A percentile compares a stretch with the other conserved stretches of the same genome.
Conservation (phyloP, 2,113 vertebrate species). For the Phylloscopus whistleri region DNA sequence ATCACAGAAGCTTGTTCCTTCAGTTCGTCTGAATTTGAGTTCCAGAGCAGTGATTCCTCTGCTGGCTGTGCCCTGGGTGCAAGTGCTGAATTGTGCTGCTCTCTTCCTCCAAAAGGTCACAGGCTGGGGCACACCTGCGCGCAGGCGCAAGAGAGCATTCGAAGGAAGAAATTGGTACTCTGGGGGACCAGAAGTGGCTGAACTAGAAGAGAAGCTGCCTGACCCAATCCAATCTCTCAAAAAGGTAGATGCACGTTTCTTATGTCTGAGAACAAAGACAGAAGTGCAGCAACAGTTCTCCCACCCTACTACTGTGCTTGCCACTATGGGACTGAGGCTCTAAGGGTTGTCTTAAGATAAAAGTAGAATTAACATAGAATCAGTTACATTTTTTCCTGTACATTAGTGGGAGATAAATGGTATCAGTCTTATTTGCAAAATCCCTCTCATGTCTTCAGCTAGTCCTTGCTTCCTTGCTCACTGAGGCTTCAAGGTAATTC, state of each 20-base stretch:
- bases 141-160: not conserved
- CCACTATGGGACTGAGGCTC: not conserved
- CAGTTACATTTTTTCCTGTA: not conserved
- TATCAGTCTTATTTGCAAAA: not conserved
- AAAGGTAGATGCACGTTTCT: constrained; percentile 52
- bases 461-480: not conserved
- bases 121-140: not conserved
- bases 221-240: constrained; percentile 24
- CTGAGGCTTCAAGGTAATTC: not conserved
- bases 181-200: constrained; percentile 7
- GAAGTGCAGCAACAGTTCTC: not conserved
- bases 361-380: not conserved
- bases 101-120: constrained; percentile 62
- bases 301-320: not conserved
- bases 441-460: not conserved
- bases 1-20: not conserved
- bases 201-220: constrained; percentile 31
- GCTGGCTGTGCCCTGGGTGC: not conserved
- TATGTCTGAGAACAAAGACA: not conserved
- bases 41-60: not conserved
- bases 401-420: not conserved
- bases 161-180: not conserved
- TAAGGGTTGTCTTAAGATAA: not conserved
- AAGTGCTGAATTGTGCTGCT: constrained; percentile 36
- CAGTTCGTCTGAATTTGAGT: not conserved